Evolutionary conservation across 2,113 vertebrate species (phyloP), one percentile per base, ranked within the genome.

Genomic region (Gobius niger): DNA sequence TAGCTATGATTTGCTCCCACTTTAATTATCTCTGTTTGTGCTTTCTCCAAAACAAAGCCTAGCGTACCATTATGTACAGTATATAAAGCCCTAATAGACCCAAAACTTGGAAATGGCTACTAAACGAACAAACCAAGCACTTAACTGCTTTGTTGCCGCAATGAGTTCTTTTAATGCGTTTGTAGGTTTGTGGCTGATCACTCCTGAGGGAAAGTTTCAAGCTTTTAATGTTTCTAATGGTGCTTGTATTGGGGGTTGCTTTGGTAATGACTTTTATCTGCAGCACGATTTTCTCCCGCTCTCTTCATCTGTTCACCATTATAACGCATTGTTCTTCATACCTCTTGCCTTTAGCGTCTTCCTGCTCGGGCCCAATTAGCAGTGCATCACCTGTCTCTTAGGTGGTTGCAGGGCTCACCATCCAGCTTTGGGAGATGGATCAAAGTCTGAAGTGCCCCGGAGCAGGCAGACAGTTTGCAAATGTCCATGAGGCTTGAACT

Each of bases 301-400:
- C 47, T 65, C 54, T 63, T 77, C 60, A 54, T 13, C 18, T 9
- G 18, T 41, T 65, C 47, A 3, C 13, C 54, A 47, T 53, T 75
- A 6, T 54, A 13, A 63, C 54, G 15, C 52, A 40, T 57, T 54
- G 49, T 56, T 56, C 53, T 51, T 70, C 65, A 69, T 50, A 70
- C 24, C 65, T 54, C 57, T 24, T 76, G 53, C 56, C 60, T 79
- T 68, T 62, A n/a, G 60, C 52, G 61, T 87, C 11, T 69, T 72
- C 74, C 81, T 62, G 69, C 82, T 86, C n/a, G 71, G 69, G 80
- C 73, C 77, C 82, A 81, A 73, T 89, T 85, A 90, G 72, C 57
- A 70, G 67, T 50, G 77, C 85, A 81, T 84, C 84, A 89, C 86
- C 81, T 86, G 82, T 88, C 76, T 49, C 68, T 72, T 72, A 76